These are phyloP conservation scores for Geotrypetes seraphini DNA, from an alignment of 2,797 vertebrate genomes.

Conservation along the genomic window DNA sequence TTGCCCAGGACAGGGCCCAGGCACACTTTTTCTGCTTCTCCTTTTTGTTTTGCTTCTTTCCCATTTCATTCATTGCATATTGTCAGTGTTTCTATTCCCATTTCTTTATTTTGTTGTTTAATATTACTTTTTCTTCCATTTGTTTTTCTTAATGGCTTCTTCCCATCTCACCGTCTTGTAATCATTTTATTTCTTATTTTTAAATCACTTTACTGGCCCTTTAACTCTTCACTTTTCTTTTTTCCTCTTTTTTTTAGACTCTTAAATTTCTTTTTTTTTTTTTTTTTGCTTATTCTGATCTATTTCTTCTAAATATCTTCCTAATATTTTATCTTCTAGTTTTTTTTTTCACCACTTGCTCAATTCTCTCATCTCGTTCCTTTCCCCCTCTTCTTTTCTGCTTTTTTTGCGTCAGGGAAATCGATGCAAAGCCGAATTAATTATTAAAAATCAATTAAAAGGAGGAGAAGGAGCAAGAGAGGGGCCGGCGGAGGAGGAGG, in stretches of 20 bases:
- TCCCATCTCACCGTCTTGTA: neutral
- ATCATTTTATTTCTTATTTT: neutral
- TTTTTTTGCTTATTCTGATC: neutral
- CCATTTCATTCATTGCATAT: slow-evolving; percentile 29
- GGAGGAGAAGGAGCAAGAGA: slow-evolving; percentile 51
- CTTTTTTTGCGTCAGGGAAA: no score
- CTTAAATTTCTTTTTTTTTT: neutral
- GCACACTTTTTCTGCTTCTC: no score
- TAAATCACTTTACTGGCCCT: neutral
- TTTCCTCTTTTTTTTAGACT: no score
- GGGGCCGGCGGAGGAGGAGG: neutral
- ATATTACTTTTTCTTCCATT: slow-evolving; percentile 1
- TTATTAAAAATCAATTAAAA: slow-evolving; percentile 78
- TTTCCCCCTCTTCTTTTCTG: neutral
- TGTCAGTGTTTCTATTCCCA: slow-evolving; percentile 17
- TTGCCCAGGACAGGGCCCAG: no score
- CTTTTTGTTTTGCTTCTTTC: slow-evolving; percentile 34
- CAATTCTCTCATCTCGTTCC: neutral
- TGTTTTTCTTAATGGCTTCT: neutral
- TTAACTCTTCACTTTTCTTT: neutral
- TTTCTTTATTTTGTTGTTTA: slow-evolving; percentile 6
- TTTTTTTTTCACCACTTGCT: neutral
- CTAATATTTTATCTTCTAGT: slow-evolving; percentile 14
- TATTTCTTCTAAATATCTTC: neutral
- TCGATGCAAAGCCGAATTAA: slow-evolving; percentile 73